Evolutionary conservation across 2,797 vertebrate genomes (phyloP).

Genomic region (Harpagifer antarcticus): DNA sequence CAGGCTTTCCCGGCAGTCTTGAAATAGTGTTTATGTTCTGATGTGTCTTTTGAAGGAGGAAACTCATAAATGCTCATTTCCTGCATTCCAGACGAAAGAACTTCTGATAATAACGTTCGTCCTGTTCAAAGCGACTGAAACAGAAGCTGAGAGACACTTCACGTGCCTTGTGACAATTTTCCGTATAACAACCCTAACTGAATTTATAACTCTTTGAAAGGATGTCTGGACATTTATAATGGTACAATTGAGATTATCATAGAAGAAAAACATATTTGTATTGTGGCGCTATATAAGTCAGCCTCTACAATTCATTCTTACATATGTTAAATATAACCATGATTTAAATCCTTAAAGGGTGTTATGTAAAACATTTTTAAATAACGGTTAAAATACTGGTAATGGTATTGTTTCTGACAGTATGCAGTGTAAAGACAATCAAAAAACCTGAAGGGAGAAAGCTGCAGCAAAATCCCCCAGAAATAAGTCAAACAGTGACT

Average conservation of each 20-base stretch:
- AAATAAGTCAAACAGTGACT: too few species aligned
- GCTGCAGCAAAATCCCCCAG: too few species aligned
- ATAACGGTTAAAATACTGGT: too few species aligned
- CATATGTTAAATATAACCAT: not conserved
- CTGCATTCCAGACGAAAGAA: constrained; percentile 45
- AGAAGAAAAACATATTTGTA: not conserved
- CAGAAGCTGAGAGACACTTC: not conserved
- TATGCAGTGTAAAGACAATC: too few species aligned
- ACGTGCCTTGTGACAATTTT: not conserved
- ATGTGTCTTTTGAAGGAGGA: constrained; percentile 17
- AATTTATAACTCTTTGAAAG: not conserved
- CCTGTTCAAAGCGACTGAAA: not conserved
- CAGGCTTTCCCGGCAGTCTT: constrained; percentile 8
- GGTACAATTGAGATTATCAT: not conserved
- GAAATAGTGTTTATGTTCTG: not conserved
- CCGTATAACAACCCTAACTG: not conserved
- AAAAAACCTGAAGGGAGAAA: too few species aligned
- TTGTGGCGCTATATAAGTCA: not conserved
- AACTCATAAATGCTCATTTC: constrained; percentile 49
- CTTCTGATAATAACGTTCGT: not conserved
- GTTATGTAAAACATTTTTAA: too few species aligned
- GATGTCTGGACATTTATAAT: not conserved
- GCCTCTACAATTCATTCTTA: constrained; percentile 2
- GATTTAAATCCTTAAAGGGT: too few species aligned
- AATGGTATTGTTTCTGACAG: too few species aligned